Conservation (phyloP, 2,113 vertebrate genomes). For the Rhabdornis inornatus region DNA sequence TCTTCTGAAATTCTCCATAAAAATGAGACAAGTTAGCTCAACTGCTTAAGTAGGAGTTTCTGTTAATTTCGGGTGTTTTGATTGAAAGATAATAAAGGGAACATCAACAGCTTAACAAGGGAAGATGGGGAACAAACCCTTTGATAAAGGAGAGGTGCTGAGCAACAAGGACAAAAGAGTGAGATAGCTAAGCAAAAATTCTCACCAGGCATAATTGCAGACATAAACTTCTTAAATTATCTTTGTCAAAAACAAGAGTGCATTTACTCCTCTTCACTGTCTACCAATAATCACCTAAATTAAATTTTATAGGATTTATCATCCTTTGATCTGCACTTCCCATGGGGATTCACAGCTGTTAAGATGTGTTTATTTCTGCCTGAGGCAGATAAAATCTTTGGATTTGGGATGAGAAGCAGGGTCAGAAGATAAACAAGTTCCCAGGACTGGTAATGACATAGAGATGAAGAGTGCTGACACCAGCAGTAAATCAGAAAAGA, state of each 20-base stretch:
- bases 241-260: neutral
- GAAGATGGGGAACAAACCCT: neutral
- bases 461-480: neutral
- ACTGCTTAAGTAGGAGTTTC: neutral
- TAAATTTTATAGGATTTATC: neutral
- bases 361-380: conserved; percentile 5
- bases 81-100: neutral
- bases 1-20: neutral
- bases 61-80: neutral
- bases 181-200: neutral
- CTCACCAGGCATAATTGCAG: neutral
- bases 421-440: conserved; percentile 27
- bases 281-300: neutral
- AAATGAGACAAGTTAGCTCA: neutral
- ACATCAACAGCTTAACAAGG: neutral
- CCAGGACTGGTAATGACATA: neutral
- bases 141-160: neutral
- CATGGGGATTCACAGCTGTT: neutral
- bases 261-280: neutral
- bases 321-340: neutral
- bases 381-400: conserved; percentile 7
- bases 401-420: neutral
- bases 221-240: neutral
- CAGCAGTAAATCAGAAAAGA: neutral
- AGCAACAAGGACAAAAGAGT: neutral